phyloP scores from a whole-genome alignment of 2,113 vertebrate genomes.

The Polypterus bichir region DNA sequence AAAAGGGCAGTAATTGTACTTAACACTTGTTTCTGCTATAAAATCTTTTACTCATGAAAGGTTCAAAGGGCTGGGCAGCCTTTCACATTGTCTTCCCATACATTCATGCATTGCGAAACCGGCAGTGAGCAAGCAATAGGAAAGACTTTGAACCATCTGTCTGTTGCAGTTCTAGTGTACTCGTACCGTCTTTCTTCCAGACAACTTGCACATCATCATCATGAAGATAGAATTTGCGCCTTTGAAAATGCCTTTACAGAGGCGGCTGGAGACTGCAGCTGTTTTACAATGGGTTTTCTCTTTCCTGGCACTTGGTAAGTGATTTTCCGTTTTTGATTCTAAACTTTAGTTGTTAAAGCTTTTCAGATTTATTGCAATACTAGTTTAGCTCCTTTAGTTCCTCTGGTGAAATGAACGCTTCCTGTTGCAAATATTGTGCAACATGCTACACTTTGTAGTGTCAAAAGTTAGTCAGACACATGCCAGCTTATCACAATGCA shows the following conservation, averaged over 20 bases:
- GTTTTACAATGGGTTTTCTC: slow-evolving; percentile 64
- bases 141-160: slow-evolving; percentile 37
- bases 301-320: slow-evolving; percentile 67
- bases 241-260: slow-evolving; percentile 31
- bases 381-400: too few relatives aligned
- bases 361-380: too few relatives aligned
- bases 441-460: too few relatives aligned
- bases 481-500: too few relatives aligned
- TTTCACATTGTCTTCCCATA: slow-evolving; percentile 20
- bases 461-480: too few relatives aligned
- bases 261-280: slow-evolving; percentile 57
- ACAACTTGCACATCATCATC: slow-evolving; percentile 4
- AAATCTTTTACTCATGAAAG: neutral
- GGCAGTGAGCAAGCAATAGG: slow-evolving; percentile 12
- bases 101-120: slow-evolving; percentile 29
- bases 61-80: slow-evolving; percentile 34
- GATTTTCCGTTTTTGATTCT: neutral
- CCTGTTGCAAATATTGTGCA: too few relatives aligned
- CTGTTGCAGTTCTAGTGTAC: neutral
- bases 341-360: too few relatives aligned
- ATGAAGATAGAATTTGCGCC: slow-evolving; percentile 70
- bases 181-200: slow-evolving; percentile 4
- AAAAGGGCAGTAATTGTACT: too few relatives aligned
- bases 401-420: too few relatives aligned
- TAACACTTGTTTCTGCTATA: too few relatives aligned